Evolutionary conservation across 2,113 vertebrate genomes (phyloP), one percentile per base, ranked within the genome.

Genomic region (Ariopsis seemanni): DNA sequence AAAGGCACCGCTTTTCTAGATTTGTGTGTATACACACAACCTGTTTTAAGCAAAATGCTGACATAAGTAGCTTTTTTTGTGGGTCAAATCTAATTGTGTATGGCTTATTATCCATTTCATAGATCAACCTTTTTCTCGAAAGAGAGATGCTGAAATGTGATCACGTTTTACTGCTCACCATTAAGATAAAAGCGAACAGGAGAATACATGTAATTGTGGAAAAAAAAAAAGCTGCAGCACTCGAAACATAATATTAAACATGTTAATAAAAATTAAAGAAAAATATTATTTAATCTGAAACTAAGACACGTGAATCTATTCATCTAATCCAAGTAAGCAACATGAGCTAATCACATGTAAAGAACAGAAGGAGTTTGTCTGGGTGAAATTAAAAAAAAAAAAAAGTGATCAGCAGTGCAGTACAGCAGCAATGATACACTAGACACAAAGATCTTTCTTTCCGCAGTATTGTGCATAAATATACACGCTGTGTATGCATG

Each of bases 91-190:
- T 79, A 78, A 65, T 34, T 22, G 17, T 65, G 48, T 34, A 72
- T 55, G 10, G 18, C 27, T 65, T 62, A 86, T 57, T 34, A 86
- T 63, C 10, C 7, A 81, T 81, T 86, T 81, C 2, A n/a, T 71
- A 81, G 77, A 86, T 18, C 62, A 79, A 53, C 58, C 75, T 79
- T 58, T 67, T 81, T 62, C 14, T 25, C 48, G 55, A 27, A 67
- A 55, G 42, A 78, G n/a, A 79, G 7, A 8, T 25, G 18, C 60
- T 27, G 20, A 86, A 71, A 81, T 50, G 27, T 48, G 60, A 85
- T 30, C 50, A 20, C 27, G n/a, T 27, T 11, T 65, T 30, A n/a
- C 62, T 80, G 27, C 50, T 86, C 62, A 71, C 58, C 77, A 81
- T 57, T 50, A 9, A 57, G 48, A 7, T 17, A 63, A 78, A 79